Conservation (phyloP, 2,888 invertebrate genomes). For the Chironomus tentans region DNA sequence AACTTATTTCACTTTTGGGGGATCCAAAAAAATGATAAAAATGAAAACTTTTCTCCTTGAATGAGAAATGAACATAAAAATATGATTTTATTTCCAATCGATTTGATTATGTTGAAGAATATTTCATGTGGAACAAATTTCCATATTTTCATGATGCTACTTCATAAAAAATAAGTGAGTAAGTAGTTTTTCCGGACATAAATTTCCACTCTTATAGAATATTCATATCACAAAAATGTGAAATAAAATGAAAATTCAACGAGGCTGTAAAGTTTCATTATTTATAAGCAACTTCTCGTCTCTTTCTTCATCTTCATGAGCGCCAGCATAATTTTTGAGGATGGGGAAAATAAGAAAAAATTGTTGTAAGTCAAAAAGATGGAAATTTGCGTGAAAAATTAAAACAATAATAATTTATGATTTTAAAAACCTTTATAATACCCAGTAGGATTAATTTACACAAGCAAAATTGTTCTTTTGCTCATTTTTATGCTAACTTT, state of each 20-base stretch:
- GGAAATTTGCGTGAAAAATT: constrained; percentile 24
- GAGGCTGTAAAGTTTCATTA: not conserved
- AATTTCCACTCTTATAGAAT: not conserved
- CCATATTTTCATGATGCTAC: not conserved
- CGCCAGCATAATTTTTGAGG: not conserved
- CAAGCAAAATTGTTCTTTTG: constrained; percentile 4
- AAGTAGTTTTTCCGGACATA: too few relatives aligned
- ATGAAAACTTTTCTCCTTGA: too few relatives aligned
- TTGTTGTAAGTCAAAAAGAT: constrained; percentile 15
- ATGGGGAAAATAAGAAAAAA: not conserved
- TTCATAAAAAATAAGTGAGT: not conserved
- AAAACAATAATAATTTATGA: constrained; percentile 26
- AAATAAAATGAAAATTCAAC: not conserved
- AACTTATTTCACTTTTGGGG: too few relatives aligned
- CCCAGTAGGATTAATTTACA: constrained; percentile 18
- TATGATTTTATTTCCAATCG: too few relatives aligned
- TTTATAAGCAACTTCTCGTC: not conserved
- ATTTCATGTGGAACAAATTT: not conserved
- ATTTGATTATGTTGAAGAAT: not conserved
- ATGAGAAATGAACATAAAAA: too few relatives aligned
- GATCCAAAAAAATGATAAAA: too few relatives aligned
- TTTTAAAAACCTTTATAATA: constrained; percentile 13
- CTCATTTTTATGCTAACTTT: constrained; percentile 9
- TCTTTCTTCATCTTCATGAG: not conserved
- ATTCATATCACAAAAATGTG: not conserved